phyloP scores from a whole-genome alignment of 2,113 vertebrate species.

The Fregata magnificens region DNA sequence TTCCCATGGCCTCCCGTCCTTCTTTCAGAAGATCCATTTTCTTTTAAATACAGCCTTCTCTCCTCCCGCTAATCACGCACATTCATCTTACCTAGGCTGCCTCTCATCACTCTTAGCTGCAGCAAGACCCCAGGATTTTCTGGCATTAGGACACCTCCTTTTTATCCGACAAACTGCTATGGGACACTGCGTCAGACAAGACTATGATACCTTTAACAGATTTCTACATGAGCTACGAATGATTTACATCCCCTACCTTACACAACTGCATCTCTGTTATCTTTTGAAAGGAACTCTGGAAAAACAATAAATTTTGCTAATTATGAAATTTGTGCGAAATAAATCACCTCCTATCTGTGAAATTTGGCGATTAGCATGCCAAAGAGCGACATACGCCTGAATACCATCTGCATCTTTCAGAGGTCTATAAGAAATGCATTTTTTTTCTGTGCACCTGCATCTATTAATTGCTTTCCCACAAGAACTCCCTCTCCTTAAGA shows the following conservation, averaged over 20 bases:
- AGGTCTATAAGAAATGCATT: conserved; percentile 10
- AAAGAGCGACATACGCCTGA: not conserved
- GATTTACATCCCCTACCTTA: not conserved
- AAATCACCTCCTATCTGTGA: not conserved
- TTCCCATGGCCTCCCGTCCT: not conserved
- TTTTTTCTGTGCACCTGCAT: conserved; percentile 65
- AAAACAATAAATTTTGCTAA: not conserved
- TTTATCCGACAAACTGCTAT: not conserved
- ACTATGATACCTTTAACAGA: not conserved
- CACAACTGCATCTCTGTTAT: not conserved
- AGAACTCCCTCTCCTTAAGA: conserved; percentile 50
- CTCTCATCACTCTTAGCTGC: not conserved
- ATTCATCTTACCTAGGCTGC: not conserved
- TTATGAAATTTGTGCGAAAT: not conserved
- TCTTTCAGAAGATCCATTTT: not conserved
- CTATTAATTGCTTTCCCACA: conserved; percentile 67
- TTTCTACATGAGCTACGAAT: not conserved
- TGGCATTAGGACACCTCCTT: not conserved
- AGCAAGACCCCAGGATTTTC: not conserved
- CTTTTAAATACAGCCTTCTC: not conserved
- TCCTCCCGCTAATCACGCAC: not conserved
- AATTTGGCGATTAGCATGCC: conserved; percentile 43
- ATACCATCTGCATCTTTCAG: conserved; percentile 16
- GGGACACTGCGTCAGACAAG: not conserved
- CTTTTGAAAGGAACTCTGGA: not conserved